Evolutionary conservation across 2,113 vertebrate genomes (phyloP), one percentile per base, ranked within the genome.

Genomic region (Onychostruthus taczanowskii): DNA sequence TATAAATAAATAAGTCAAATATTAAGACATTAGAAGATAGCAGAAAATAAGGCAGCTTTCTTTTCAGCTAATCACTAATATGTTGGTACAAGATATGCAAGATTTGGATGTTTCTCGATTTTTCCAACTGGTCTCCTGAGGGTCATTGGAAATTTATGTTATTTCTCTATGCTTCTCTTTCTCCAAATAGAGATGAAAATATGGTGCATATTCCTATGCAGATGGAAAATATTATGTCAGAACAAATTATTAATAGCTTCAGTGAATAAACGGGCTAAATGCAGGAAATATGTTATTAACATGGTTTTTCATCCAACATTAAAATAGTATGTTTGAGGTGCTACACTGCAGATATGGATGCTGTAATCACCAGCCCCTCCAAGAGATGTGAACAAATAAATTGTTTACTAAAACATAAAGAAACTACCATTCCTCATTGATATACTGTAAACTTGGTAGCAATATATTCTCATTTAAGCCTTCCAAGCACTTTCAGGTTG

Each of bases 391-490:
- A 92, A 27, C 56, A 89, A 93, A 89, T 72, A 75, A 86, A 81
- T 75, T 61, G 7, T 72, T 84, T 79, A 61, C 56, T 87, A 49
- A 84, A 93, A 73, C 46, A 46, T 77, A 67, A 62, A 78, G 53
- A 52, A 90, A 44, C 26, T 56, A 59, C 52, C 46, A 63, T 80
- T 96, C n/a, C 52, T 95, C 24, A 35, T 9, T 90, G 63, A 81
- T 67, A 27, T 35, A 37, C 39, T 55, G 61, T 85, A 22, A 63
- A 70, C 14, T 9, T 72, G 41, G 26, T 70, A 67, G 79, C 37
- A 66, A 53, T 90, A 92, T 69, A 61, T 96, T 96, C 82, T 96
- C 75, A 80, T 93, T 91, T 83, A 93, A 94, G 67, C 73, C 41
- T 93, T 93, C 49, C 53, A 92, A 39, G 87, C 23, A 33, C 69